Conservation (phyloP, 2,113 vertebrate species). For the Forbesichthys papilliferus region DNA sequence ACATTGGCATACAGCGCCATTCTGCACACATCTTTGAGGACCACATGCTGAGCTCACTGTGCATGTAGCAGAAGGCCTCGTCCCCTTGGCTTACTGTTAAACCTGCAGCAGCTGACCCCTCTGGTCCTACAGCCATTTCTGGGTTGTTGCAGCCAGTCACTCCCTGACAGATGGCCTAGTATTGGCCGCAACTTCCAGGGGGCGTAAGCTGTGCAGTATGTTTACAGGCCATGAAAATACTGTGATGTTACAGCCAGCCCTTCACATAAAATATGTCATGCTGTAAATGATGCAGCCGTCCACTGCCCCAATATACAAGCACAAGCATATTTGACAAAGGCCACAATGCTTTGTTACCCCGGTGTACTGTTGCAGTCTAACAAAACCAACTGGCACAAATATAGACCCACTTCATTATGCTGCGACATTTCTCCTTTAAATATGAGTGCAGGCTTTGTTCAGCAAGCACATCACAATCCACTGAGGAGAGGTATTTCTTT, state of each 20-base stretch:
- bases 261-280: conserved; percentile 22
- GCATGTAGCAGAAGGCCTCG: too few species aligned
- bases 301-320: conserved; percentile 15
- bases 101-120: conserved; percentile 41
- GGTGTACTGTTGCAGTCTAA: conserved; percentile 18
- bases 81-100: conserved; percentile 23
- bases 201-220: neutral
- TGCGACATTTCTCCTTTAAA: conserved; percentile 26
- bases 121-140: conserved; percentile 40
- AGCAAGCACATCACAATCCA: conserved; percentile 17
- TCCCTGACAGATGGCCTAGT: conserved; percentile 60
- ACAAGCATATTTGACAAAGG: conserved; percentile 21
- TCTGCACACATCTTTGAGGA: neutral
- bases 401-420: conserved; percentile 16
- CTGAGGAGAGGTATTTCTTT: neutral
- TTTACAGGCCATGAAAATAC: neutral
- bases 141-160: conserved; percentile 23
- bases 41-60: neutral
- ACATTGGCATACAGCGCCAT: neutral
- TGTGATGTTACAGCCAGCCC: neutral
- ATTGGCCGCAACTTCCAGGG: conserved; percentile 26
- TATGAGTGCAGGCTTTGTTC: conserved; percentile 21
- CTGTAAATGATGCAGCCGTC: conserved; percentile 18
- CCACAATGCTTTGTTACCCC: neutral
- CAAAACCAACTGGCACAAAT: conserved; percentile 28